Conservation (phyloP, 2,113 vertebrate genomes). For the Tetraodon nigroviridis region DNA sequence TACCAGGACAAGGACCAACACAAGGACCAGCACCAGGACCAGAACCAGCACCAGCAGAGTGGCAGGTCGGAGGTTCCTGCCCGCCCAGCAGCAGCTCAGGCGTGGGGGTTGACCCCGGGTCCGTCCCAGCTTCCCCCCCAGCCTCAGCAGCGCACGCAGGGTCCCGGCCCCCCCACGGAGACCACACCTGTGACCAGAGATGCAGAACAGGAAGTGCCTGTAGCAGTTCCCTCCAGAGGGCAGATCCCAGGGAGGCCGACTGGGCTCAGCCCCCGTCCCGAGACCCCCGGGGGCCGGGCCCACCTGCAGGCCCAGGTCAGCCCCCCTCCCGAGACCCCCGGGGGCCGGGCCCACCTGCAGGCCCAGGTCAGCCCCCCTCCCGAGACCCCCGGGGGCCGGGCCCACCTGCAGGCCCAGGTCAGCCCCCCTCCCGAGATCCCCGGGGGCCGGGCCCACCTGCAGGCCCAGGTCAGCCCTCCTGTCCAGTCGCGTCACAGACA, state of each 20-base stretch:
- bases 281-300: background rate
- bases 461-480: background rate
- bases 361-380: too few species aligned
- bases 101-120: too few species aligned
- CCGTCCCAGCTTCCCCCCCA: too few species aligned
- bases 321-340: too few species aligned
- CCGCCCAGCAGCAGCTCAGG: background rate
- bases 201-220: conserved; percentile 1
- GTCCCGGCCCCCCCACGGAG: background rate
- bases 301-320: too few species aligned
- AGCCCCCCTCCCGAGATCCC: background rate
- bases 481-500: conserved; percentile 14
- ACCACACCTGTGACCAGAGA: conserved; percentile 2
- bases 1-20: too few species aligned
- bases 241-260: background rate
- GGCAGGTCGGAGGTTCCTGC: background rate
- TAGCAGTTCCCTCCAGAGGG: background rate
- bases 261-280: background rate
- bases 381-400: too few species aligned
- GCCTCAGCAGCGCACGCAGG: background rate
- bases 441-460: background rate
- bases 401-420: too few species aligned
- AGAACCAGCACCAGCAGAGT: background rate
- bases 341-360: too few species aligned
- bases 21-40: too few species aligned